Base-by-base conservation (phyloP, 92 coral and sea anemone species). In the Epizoanthus fatuus region DNA sequence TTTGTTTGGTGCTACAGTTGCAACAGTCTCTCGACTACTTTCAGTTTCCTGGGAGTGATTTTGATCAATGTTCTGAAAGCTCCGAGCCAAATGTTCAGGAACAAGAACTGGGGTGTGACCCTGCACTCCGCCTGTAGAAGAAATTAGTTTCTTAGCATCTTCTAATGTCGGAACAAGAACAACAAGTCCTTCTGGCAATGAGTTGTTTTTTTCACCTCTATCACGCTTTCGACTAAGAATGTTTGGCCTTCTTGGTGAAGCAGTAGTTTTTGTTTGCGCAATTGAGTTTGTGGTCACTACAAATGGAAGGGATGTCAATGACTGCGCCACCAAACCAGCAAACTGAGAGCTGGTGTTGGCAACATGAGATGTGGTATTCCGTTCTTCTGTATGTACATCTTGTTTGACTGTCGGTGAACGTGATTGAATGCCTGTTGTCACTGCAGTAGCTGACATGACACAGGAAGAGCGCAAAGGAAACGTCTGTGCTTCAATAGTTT, bases 161-260 rank as follows among this genome's bases (percentile, higher is more conserved):
- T 92, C 98, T n/a, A 95, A 83, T 1, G 98, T 95, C 4, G 98
- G 98, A n/a, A 95, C 98, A 51, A 95, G 91, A 8, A 95, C 96
- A n/a, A 95, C 96, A 25, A 95, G 88, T 39, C 98, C 96, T 42
- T 95, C 94, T 4, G 98, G 98, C 59, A 95, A 81, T 2, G 82
- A 77, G 81, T 88, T 92, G 78, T 84, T 86, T 54, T 92, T 91
- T 5, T 81, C 87, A 14, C 79, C 81, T 16, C 89, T 93, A 16
- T 89, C 84, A 37, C 90, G 67, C 19, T 86, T 93, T 42, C 96
- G 87, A 63, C 91, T 89, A 13, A 95, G 91, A 62, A 95, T 95
- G 79, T 92, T 95, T 75, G 98, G 98, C 65, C 91, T 87, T 79
- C 93, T 92, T 10, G 96, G 38, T 2, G 93, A 90, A 38, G 90